These are phyloP conservation scores for Anisognathus igniventris DNA, from an alignment of 2,797 vertebrate species.

Conservation along the genomic window DNA sequence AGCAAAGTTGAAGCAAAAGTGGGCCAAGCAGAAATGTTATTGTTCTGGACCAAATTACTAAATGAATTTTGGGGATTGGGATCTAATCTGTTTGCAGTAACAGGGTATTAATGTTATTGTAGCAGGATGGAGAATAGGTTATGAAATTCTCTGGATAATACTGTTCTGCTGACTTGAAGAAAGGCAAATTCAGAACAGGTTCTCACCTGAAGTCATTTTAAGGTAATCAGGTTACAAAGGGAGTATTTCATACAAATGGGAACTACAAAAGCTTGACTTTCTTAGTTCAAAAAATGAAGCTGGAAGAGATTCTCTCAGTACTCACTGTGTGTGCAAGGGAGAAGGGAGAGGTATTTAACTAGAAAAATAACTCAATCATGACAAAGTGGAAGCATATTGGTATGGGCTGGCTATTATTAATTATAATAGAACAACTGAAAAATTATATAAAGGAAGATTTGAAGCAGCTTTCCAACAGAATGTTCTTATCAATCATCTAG, in stretches of 20 bases:
- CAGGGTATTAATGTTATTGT: neutral
- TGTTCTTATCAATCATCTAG: neutral
- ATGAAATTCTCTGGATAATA: neutral
- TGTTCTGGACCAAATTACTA: neutral
- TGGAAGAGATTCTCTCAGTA: neutral
- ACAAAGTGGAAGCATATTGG: accelerated
- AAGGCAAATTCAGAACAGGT: neutral
- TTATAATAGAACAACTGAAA: neutral
- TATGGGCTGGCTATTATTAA: neutral
- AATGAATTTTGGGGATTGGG: neutral
- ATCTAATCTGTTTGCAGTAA: neutral
- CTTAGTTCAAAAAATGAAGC: neutral
- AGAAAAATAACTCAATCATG: neutral
- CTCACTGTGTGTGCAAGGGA: neutral
- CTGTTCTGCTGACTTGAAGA: neutral
- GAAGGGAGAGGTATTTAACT: neutral
- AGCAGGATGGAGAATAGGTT: neutral
- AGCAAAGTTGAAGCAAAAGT: neutral
- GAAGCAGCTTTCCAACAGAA: neutral
- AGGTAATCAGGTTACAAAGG: neutral
- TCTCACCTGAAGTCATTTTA: neutral
- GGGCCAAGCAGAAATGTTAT: neutral
- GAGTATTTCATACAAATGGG: neutral
- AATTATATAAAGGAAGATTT: neutral
- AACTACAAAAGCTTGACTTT: neutral